phyloP scores from a whole-genome alignment of 2,797 vertebrate species.

The Hyperoplus lanceolatus region DNA sequence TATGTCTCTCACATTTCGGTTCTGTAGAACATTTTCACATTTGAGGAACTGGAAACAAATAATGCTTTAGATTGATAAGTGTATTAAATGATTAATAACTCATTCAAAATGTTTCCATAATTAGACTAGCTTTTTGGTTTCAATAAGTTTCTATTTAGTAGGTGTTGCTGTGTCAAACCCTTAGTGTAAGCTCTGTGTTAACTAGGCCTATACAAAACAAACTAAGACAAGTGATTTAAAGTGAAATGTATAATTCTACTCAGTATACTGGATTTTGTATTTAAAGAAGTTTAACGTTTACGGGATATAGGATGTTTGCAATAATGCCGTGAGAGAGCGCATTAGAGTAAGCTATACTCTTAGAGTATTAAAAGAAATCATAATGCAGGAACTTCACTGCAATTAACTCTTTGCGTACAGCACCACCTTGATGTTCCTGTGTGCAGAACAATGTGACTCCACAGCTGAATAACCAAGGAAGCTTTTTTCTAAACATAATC shows the following conservation, averaged over 20 bases:
- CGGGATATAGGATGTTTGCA: too few relatives aligned
- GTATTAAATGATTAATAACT: too few relatives aligned
- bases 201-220: too few relatives aligned
- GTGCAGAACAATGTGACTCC: neutral
- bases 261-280: too few relatives aligned
- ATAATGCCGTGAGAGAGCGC: neutral
- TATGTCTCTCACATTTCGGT: neutral
- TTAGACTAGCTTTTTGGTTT: too few relatives aligned
- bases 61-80: neutral
- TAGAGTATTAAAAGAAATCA: neutral
- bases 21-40: neutral
- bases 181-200: neutral
- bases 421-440: slow-evolving; percentile 54
- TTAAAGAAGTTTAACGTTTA: too few relatives aligned
- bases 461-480: neutral
- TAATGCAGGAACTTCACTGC: neutral
- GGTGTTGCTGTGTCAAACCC: neutral
- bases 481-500: neutral
- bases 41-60: neutral
- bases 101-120: too few relatives aligned
- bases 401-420: slow-evolving; percentile 26
- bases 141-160: neutral
- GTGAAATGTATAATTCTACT: too few relatives aligned
- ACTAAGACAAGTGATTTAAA: too few relatives aligned
- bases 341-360: neutral